Evolutionary conservation across 2,797 vertebrate species (phyloP).

Genomic region (Tragelaphus eurycerus): DNA sequence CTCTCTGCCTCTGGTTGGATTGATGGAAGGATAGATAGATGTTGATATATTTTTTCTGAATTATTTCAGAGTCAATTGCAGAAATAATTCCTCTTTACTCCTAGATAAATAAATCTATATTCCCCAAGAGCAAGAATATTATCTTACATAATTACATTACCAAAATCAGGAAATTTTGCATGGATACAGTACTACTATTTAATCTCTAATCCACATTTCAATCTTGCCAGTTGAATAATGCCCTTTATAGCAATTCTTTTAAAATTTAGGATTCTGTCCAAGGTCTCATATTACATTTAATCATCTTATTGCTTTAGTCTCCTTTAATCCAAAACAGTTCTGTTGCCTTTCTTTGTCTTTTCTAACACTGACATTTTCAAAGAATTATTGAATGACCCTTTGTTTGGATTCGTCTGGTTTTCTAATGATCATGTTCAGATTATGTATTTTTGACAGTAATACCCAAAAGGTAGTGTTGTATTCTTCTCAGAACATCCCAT

Average conservation of each 20-base stretch:
- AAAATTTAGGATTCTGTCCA: neutral
- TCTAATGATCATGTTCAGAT: slow-evolving; percentile 13
- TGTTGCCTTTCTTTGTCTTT: neutral
- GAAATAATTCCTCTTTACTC: neutral
- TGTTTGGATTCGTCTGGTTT: slow-evolving; percentile 38
- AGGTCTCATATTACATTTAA: neutral
- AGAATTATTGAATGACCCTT: neutral
- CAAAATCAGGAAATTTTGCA: slow-evolving; percentile 17
- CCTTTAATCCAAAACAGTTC: neutral
- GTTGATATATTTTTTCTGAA: neutral
- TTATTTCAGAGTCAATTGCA: neutral
- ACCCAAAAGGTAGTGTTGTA: slow-evolving; percentile 12
- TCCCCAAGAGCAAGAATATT: slow-evolving; percentile 30
- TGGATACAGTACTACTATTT: slow-evolving; percentile 26
- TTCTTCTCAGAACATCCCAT: slow-evolving; percentile 2
- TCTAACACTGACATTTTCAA: slow-evolving; percentile 21
- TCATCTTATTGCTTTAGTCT: neutral
- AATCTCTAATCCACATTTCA: slow-evolving; percentile 21
- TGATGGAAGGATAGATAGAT: neutral
- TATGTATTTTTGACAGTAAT: slow-evolving; percentile 37
- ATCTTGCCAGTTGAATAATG: slow-evolving; percentile 22
- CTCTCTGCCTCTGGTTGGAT: neutral
- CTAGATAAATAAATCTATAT: neutral
- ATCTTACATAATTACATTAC: neutral
- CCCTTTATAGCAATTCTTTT: neutral